These are phyloP conservation scores for Sinotaia quadrata DNA, from an alignment of 2,888 invertebrate species.

Conservation along the genomic window DNA sequence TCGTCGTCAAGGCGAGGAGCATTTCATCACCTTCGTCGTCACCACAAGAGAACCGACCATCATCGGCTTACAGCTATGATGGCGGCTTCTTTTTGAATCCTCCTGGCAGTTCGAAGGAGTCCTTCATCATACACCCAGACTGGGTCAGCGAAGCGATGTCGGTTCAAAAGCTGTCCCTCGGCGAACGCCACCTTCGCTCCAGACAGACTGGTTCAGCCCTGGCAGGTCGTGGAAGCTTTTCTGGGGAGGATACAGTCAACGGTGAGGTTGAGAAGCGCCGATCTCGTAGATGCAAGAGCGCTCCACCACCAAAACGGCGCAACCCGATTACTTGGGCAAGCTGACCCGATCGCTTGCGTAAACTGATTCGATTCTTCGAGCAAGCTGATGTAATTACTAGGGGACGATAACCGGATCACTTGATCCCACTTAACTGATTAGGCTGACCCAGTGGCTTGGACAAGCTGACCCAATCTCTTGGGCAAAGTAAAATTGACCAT, in stretches of 20 bases:
- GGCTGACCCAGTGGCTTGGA: no score
- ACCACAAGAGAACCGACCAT: conserved; percentile 30
- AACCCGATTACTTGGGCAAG: conserved; percentile 65
- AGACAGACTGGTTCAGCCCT: background rate
- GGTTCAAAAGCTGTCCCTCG: conserved; percentile 57
- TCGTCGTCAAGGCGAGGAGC: conserved; percentile 35
- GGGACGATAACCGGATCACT: no score
- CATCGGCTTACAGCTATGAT: conserved; percentile 54
- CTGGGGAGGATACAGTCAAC: background rate
- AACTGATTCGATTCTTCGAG: no score
- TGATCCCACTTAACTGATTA: no score
- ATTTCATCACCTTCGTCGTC: conserved; percentile 39
- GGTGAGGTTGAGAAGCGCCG: conserved; percentile 36
- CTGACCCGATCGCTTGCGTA: no score
- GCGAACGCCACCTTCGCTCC: conserved; percentile 44
- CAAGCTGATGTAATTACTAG: no score
- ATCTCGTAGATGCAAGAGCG: conserved; percentile 61
- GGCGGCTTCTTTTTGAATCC: conserved; percentile 61
- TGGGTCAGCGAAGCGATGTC: conserved; percentile 68
- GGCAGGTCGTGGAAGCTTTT: background rate
- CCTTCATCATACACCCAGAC: conserved; percentile 69
- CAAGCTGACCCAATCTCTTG: no score
- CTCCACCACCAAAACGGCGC: conserved; percentile 63
- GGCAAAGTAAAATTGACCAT: no score
- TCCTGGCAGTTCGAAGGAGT: conserved; percentile 47